Base-by-base conservation (phyloP, 1,140 invertebrate genomes). In the Cyclargus thomasi region DNA sequence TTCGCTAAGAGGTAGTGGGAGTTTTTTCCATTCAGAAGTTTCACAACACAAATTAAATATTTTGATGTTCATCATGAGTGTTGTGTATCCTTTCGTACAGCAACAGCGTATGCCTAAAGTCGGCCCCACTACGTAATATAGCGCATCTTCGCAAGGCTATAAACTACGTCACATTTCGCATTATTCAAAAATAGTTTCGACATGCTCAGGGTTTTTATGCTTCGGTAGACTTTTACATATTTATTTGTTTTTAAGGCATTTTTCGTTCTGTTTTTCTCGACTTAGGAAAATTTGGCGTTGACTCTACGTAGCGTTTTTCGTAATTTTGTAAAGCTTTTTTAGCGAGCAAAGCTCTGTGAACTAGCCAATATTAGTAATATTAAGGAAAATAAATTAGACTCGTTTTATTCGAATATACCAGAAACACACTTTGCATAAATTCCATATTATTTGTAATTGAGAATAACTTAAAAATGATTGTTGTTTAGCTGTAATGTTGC, bases 141-240 rank as follows among this genome's bases (percentile, higher is more conserved):
- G 78, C 81, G 81, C 81, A 83, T 82, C 84, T 74, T 70, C 71
- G 72, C 84, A 82, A 88, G 86, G 86, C 81, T 87, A 79, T 59
- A 71, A 75, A 66, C 78, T 83, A 79, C 86, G 86, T 88, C 86
- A 87, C 79, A 76, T 81, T 77, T 76, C 74, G 79, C 74, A 86
- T 87, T 85, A 88, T 88, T 81, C 86, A 85, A 81, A 76, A 81
- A 72, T 74, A 78, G 76, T 84, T 83, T 82, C 83, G 73, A 86
- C 81, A 85, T 77, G 78, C 79, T 79, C 74, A 75, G 72, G 63
- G 74, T 75, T 72, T 84, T 79, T 81, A 82, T 86, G 79, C 75
- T 70, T 67, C 76, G 70, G 66, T 64, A 20, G 63, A 55, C 55
- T 35, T 74, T 81, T 81, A 77, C 78, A 85, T 80, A 85, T 85